phyloP scores from a whole-genome alignment of 2,113 vertebrate species.

The Zosterops pallidus region DNA sequence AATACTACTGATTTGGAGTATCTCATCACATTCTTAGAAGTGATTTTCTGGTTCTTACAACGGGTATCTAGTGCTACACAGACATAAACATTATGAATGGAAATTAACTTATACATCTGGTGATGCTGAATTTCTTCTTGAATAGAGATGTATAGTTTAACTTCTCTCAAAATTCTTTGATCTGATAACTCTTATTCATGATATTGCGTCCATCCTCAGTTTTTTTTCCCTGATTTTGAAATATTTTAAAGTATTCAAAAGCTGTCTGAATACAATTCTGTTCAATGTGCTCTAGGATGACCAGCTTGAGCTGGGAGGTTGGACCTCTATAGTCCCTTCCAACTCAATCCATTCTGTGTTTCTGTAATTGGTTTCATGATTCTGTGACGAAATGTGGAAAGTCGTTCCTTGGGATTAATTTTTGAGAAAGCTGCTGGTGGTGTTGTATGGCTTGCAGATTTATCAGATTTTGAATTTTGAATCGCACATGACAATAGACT shows the following conservation, averaged over 20 bases:
- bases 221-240: not conserved
- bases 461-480: not conserved
- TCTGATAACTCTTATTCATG: not conserved
- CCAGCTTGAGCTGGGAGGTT: not conserved
- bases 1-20: not conserved
- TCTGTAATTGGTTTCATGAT: not conserved
- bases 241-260: not conserved
- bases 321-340: not conserved
- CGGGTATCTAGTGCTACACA: not conserved
- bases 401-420: not conserved
- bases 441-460: rapidly evolving
- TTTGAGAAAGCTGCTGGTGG: not conserved
- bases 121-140: not conserved
- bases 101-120: not conserved
- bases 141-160: not conserved
- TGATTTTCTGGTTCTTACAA: not conserved
- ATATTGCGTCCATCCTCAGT: not conserved
- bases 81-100: not conserved
- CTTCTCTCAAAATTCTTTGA: not conserved
- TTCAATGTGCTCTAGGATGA: too few relatives aligned
- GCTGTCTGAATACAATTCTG: rapidly evolving
- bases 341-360: not conserved
- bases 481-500: not conserved
- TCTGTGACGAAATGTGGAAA: not conserved
- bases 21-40: not conserved